Evolutionary conservation across 2,113 vertebrate species (phyloP).

Genomic region (Jaculus jaculus): DNA sequence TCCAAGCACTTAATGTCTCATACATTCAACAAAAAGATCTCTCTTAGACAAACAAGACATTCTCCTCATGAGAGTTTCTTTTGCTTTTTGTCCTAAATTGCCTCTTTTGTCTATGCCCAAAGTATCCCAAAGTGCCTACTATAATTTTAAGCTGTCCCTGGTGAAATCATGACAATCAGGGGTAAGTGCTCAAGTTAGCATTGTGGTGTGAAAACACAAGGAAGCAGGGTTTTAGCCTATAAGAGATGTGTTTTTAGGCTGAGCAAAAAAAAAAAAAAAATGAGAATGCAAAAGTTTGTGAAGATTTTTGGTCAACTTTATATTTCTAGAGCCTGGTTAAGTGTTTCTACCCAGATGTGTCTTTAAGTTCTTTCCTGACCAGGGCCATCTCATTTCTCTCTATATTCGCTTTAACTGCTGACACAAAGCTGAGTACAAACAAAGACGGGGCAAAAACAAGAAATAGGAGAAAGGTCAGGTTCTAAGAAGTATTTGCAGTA

Average conservation of each 20-base stretch:
- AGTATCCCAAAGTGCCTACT: not conserved
- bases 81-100: conserved; percentile 31
- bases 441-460: not conserved
- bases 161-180: not conserved
- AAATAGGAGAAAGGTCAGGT: not conserved
- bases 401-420: not conserved
- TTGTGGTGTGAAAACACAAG: conserved; percentile 18
- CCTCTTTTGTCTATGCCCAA: not conserved
- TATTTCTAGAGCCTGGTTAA: conserved; percentile 3
- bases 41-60: conserved; percentile 10
- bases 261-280: not conserved
- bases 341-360: not conserved
- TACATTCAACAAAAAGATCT: conserved; percentile 9
- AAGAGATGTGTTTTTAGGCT: conserved; percentile 10
- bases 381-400: not conserved
- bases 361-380: not conserved
- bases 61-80: not conserved
- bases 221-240: conserved; percentile 20
- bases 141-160: conserved; percentile 7
- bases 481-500: not conserved
- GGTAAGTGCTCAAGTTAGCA: not conserved
- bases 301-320: not conserved
- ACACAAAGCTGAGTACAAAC: not conserved
- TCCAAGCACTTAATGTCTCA: not conserved
- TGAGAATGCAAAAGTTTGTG: not conserved